Conservation (phyloP, 2,113 vertebrate species). For the Danio rerio region DNA sequence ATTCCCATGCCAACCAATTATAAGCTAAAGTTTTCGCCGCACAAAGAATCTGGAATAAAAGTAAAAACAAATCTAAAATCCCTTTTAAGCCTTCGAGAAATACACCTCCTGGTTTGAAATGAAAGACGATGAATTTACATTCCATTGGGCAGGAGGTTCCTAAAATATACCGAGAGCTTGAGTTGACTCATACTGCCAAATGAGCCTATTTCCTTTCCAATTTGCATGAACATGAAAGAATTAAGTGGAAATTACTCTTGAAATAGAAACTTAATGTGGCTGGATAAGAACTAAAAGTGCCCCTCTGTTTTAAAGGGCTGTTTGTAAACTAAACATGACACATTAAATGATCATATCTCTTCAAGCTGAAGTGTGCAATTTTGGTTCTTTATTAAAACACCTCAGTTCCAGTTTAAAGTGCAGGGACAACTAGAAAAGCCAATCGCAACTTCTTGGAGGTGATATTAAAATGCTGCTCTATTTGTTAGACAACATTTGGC, state of each 20-base stretch:
- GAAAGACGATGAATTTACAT: slow-evolving; percentile 37
- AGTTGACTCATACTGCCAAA: slow-evolving; percentile 51
- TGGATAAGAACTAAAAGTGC: slow-evolving; percentile 4
- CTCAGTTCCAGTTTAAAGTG: slow-evolving; percentile 1
- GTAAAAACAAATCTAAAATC: slow-evolving; percentile 41
- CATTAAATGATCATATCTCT: neutral
- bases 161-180: slow-evolving; percentile 14
- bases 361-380: neutral
- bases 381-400: neutral
- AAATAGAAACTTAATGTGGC: slow-evolving; percentile 24
- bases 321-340: slow-evolving; percentile 36
- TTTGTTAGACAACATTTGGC: neutral
- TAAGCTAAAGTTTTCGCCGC: slow-evolving; percentile 43
- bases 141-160: slow-evolving; percentile 21
- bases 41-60: slow-evolving; percentile 43
- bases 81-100: slow-evolving; percentile 18
- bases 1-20: slow-evolving; percentile 58
- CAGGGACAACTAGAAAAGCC: neutral
- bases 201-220: slow-evolving; percentile 53
- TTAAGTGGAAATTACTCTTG: slow-evolving; percentile 41
- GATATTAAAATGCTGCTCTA: neutral
- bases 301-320: slow-evolving; percentile 7
- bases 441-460: neutral
- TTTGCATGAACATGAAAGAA: slow-evolving; percentile 56
- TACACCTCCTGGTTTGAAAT: slow-evolving; percentile 36